These are phyloP conservation scores for Sciurus vulgaris DNA, from an alignment of 2,797 vertebrate species.

Conservation along the genomic window DNA sequence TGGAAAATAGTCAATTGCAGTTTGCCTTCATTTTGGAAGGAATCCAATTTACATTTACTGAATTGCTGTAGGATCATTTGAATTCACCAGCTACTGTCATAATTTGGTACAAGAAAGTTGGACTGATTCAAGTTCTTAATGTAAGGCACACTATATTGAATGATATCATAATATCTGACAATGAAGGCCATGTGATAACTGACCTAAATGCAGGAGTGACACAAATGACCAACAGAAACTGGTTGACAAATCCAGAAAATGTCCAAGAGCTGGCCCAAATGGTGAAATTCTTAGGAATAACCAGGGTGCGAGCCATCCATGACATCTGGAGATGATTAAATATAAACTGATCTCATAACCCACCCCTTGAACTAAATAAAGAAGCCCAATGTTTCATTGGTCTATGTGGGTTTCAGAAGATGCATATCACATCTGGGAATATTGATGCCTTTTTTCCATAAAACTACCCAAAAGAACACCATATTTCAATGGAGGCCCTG, in stretches of 20 bases:
- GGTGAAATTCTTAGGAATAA: background rate
- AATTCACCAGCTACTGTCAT: background rate
- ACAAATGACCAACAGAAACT: background rate
- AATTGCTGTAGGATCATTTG: background rate
- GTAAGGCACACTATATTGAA: background rate
- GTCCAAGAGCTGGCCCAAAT: background rate
- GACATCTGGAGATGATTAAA: background rate
- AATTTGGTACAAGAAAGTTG: background rate
- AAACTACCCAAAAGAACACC: background rate
- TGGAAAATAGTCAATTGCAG: background rate
- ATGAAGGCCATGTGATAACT: background rate
- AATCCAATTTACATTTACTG: background rate
- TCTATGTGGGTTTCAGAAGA: background rate
- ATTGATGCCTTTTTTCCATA: background rate
- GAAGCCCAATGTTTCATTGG: background rate
- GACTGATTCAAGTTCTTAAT: background rate
- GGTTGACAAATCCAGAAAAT: background rate
- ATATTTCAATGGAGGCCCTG: background rate
- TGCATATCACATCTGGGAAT: background rate
- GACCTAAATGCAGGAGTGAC: background rate
- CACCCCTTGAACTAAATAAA: background rate
- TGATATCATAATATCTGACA: background rate
- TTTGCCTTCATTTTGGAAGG: background rate
- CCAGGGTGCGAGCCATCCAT: background rate
- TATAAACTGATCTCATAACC: background rate